Base-by-base conservation (phyloP, 2,888 invertebrate species). In the Spilarctia lutea region DNA sequence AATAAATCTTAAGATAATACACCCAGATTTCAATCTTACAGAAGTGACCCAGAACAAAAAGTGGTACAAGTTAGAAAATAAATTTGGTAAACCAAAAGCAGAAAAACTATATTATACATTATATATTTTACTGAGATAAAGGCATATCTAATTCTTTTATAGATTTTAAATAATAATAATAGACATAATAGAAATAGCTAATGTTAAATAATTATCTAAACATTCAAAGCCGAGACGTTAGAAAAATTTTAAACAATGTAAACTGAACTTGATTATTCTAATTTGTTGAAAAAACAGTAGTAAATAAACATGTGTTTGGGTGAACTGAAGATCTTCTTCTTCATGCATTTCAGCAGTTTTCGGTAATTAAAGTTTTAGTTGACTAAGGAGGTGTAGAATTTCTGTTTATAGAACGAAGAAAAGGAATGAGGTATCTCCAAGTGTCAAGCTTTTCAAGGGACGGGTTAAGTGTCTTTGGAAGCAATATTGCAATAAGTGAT, bases 401-500 rank as follows among this genome's bases (percentile, higher is more conserved):
- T 1, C 11, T 16, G 35, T 42, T 39, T 30, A 42, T 30, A 45
- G 71, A n/a, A 1, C 63, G 63, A 63, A 71, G 13, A 42, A 71
- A 11, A 24, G 71, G 71, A 10, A 63, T 48, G 8, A 76, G 71
- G 68, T 67, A 76, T 60, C n/a, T 68, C 77, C 77, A 77, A 20
- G 77, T 69, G 39, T 77, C 74, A 24, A 77, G 66, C 30, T 70
- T 65, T 65, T 75, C 70, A 20, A 77, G 67, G n/a, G 72, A 35
- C 3, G 74, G 72, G 56, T 77, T 77, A 7, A 74, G 30, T 13
- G 73, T 67, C 24, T 52, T 45, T 3, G 66, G 60, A 27, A 77
- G 30, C 30, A 35, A 67, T 13, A 33, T 68, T 7, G 71, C 68
- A 42, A 71, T 8, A 20, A 74, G 56, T 27, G 65, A 65, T 24